phyloP scores from a whole-genome alignment of 2,797 vertebrate species.

The Chloroceryle inda region DNA sequence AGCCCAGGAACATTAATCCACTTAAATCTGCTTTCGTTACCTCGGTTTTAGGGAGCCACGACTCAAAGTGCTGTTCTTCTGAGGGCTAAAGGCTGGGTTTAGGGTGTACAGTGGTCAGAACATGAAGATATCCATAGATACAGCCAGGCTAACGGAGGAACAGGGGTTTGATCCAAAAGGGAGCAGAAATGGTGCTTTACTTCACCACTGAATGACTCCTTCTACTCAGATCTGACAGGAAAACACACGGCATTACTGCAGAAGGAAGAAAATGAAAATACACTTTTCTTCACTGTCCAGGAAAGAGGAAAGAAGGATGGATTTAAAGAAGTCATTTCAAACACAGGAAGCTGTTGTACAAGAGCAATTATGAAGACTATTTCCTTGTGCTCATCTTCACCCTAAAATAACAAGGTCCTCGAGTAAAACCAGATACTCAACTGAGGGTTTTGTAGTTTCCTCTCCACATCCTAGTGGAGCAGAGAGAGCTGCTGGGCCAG shows the following conservation, averaged over 20 bases:
- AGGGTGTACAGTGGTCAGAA: fast-evolving
- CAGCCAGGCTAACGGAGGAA: fast-evolving
- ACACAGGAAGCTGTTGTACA: neutral
- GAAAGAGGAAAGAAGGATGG: neutral
- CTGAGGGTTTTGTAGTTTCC: neutral
- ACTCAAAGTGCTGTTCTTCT: neutral
- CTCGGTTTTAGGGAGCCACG: neutral
- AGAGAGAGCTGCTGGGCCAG: neutral
- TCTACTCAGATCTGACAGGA: neutral
- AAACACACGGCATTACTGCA: neutral
- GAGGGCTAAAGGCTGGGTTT: neutral
- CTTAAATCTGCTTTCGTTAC: neutral
- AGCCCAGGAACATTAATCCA: neutral
- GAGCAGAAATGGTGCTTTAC: neutral
- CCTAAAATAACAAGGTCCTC: neutral
- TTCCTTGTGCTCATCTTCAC: neutral
- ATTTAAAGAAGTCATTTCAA: neutral
- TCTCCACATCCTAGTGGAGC: neutral
- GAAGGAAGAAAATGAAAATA: neutral
- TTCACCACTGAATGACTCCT: neutral
- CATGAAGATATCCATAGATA: neutral
- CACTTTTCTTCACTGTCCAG: neutral
- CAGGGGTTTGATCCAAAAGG: neutral
- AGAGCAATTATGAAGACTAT: neutral
- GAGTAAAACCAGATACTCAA: neutral